Base-by-base conservation (phyloP, 2,113 vertebrate species). In the Mellivora capensis region DNA sequence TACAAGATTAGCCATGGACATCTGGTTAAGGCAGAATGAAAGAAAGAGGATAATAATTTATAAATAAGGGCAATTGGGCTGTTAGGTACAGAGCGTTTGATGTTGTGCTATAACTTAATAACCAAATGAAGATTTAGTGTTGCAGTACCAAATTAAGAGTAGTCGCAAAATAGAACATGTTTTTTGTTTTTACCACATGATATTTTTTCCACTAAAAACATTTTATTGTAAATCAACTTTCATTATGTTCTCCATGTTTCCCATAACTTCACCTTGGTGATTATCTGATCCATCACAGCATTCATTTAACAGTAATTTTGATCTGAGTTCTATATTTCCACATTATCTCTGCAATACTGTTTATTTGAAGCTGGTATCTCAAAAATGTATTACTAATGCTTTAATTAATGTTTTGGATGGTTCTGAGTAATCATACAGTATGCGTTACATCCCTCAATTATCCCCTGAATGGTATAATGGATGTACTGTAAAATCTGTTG, bases 301-400 rank as follows among this genome's bases (percentile, higher is more conserved):
- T 61, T 96, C 84, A 97, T 96, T 98, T 98, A 92, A 85, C 37
- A 98, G 69, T 97, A 93, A 52, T 98, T 98, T 97, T 97, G 8
- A 80, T 91, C 84, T 93, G 91, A 96, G 8, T 97, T 97, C 81
- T 96, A 79, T 87, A 97, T 98, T 98, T 97, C 44, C 62, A 90
- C 97, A 98, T 98, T 97, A 98, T 95, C 88, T 96, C 98, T 96
- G 54, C 96, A 98, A 97, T 97, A 97, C 88, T 98, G 87, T 96
- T 98, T 98, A 98, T 98, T 98, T 95, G 18, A 81, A 39, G 3
- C 77, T 77, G n/a, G 20, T 57, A 90, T 91, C 52, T 92, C 61
- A 87, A 96, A 96, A 93, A 82, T 37, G 74, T 93, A 95, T 52
- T 94, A 84, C 42, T 87, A 90, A 89, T 92, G 89, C 49, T 67